A percentile compares a stretch with the other conserved stretches of the same genome.
phyloP scores from a whole-genome alignment of 2,113 vertebrate species.

The Blennius ocellaris region DNA sequence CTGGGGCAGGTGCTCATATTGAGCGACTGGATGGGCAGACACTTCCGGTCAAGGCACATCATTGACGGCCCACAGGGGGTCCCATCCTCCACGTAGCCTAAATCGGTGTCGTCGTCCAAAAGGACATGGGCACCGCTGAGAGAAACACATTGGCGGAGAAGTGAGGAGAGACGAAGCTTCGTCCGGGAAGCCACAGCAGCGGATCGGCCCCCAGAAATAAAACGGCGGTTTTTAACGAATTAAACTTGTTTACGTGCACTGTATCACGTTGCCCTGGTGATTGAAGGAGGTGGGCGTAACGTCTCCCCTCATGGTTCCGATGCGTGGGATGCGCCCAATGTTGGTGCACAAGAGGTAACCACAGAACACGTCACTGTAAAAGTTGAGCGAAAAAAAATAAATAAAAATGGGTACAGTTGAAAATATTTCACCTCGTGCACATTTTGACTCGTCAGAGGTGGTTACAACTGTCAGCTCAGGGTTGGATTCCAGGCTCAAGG shows the following conservation, averaged over 20 bases:
- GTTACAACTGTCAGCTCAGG: too few relatives aligned
- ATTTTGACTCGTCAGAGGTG: not conserved
- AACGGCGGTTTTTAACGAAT: not conserved
- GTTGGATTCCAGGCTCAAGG: too few relatives aligned
- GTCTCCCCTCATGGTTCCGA: conserved; percentile 95
- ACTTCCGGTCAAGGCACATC: conserved; percentile 99
- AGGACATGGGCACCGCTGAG: conserved; percentile 93
- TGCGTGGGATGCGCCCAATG: conserved; percentile 89
- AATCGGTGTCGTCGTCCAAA: conserved; percentile 96
- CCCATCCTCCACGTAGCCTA: conserved; percentile 98
- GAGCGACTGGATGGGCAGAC: conserved; percentile 95
- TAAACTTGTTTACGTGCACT: conserved; percentile 89
- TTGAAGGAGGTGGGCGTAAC: conserved; percentile 94
- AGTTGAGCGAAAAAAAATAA: conserved; percentile 15
- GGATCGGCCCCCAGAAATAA: not conserved
- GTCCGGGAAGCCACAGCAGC: not conserved
- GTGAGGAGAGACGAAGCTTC: not conserved
- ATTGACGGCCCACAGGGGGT: conserved; percentile 97
- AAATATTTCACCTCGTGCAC: not conserved
- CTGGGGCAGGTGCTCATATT: conserved; percentile 96
- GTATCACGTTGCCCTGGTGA: conserved; percentile 93
- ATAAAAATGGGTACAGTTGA: conserved; percentile 8
- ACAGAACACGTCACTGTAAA: conserved; percentile 95
- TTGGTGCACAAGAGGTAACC: conserved; percentile 96
- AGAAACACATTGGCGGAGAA: not conserved